phyloP scores from a whole-genome alignment of 1,140 invertebrate species.

The Globodera rostochiensis region DNA sequence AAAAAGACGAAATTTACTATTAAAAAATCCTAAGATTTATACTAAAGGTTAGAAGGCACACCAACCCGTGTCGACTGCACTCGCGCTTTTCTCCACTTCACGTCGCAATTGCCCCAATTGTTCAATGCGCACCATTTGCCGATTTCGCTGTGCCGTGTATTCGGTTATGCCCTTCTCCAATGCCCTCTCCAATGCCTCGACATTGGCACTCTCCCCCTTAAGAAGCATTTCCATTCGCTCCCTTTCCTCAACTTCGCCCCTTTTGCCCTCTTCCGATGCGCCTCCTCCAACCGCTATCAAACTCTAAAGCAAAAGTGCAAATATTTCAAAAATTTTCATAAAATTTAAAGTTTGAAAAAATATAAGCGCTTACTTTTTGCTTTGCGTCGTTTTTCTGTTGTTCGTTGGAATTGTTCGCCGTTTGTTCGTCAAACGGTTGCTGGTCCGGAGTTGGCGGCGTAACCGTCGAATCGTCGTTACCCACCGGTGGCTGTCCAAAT shows the following conservation, averaged over 20 bases:
- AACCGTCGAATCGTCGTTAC: background rate
- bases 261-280: background rate
- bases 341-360: too few relatives aligned
- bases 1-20: too few relatives aligned
- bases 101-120: slow-evolving; percentile 2
- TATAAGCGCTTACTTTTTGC: background rate
- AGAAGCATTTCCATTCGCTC: background rate
- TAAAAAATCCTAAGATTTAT: too few relatives aligned
- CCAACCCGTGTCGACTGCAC: background rate
- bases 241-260: background rate
- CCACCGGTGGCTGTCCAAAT: slow-evolving; percentile 5
- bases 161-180: slow-evolving; percentile 3
- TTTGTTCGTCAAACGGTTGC: background rate
- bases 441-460: background rate
- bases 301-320: too few relatives aligned
- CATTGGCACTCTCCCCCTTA: background rate
- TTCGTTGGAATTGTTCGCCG: background rate
- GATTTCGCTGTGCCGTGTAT: slow-evolving; percentile 7
- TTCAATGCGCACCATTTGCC: background rate
- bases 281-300: background rate
- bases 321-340: too few relatives aligned
- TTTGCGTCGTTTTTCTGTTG: background rate
- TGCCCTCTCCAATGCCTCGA: background rate
- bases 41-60: background rate
- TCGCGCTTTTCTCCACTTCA: slow-evolving; percentile 10